phyloP scores from a whole-genome alignment of 2,888 invertebrate genomes.

The Furcula furcula region DNA sequence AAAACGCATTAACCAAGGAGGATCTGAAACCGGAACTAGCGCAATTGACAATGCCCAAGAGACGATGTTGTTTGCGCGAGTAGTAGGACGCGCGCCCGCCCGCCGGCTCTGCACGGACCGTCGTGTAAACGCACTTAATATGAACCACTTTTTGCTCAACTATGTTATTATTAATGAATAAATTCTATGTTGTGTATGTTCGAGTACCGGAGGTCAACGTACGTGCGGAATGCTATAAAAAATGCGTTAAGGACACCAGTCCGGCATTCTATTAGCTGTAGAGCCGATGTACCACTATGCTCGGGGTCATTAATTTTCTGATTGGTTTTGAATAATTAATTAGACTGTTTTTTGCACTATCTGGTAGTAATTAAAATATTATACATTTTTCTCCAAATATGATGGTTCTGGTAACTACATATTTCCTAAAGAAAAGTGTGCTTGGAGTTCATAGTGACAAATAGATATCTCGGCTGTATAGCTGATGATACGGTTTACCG shows the following conservation, averaged over 20 bases:
- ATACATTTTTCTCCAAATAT: slow-evolving; percentile 1
- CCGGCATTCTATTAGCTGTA: slow-evolving; percentile 55
- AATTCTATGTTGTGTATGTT: slow-evolving; percentile 65
- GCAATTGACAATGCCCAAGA: slow-evolving; percentile 59
- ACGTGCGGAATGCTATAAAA: slow-evolving; percentile 73
- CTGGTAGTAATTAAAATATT: slow-evolving; percentile 1
- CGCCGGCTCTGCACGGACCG: slow-evolving; percentile 23
- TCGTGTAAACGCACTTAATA: slow-evolving; percentile 62
- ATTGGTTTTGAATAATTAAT: slow-evolving; percentile 59
- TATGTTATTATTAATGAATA: slow-evolving; percentile 72
- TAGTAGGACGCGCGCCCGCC: slow-evolving; percentile 6
- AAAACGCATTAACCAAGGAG: slow-evolving; percentile 63
- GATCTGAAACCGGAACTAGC: slow-evolving; percentile 75
- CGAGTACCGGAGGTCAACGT: slow-evolving; percentile 71
- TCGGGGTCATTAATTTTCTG: slow-evolving; percentile 55
- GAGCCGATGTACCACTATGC: slow-evolving; percentile 46
- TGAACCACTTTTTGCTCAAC: slow-evolving; percentile 67
- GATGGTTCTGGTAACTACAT: too few species aligned
- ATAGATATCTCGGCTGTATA: too few species aligned
- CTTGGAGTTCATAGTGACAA: too few species aligned
- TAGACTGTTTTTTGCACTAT: slow-evolving; percentile 29
- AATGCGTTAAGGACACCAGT: slow-evolving; percentile 71
- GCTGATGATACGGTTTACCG: too few species aligned
- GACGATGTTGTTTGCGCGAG: slow-evolving; percentile 23
- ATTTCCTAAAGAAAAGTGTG: too few species aligned